Evolutionary conservation across 1,140 invertebrate species (phyloP).

Genomic region (Laupala kohalensis): DNA sequence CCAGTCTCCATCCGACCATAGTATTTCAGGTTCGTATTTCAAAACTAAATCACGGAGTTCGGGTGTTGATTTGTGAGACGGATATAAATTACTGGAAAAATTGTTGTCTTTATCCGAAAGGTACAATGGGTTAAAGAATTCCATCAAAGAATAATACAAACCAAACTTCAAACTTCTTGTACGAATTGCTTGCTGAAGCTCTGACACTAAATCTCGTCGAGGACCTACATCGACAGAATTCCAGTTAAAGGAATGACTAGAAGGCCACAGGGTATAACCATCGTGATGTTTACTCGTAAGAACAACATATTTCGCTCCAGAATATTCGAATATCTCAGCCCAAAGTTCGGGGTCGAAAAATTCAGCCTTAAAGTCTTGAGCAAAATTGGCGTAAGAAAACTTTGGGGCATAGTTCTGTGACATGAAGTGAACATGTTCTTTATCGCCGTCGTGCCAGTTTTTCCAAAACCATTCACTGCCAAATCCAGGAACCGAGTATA

Average conservation of each 20-base stretch:
- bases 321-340: background rate
- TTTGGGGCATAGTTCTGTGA: background rate
- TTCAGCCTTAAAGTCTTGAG: background rate
- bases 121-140: constrained; percentile 85
- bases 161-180: constrained; percentile 81
- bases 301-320: constrained; percentile 40
- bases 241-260: constrained; percentile 75
- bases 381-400: background rate
- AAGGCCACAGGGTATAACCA: constrained; percentile 82
- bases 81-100: constrained; percentile 52
- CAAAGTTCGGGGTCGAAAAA: background rate
- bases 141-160: constrained; percentile 78
- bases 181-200: too few species aligned
- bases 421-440: background rate
- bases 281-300: constrained; percentile 91
- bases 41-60: constrained; percentile 58
- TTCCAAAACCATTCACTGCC: constrained; percentile 81
- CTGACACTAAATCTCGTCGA: constrained; percentile 61
- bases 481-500: constrained; percentile 78
- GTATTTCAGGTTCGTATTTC: constrained; percentile 73
- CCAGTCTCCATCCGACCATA: constrained; percentile 93
- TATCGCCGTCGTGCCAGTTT: constrained; percentile 41
- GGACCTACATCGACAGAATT: constrained; percentile 78
- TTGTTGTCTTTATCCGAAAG: constrained; percentile 53
- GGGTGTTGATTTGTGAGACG: constrained; percentile 51